These are phyloP conservation scores for Hoplostethus atlanticus DNA, from an alignment of 2,797 vertebrate genomes.

Conservation along the genomic window DNA sequence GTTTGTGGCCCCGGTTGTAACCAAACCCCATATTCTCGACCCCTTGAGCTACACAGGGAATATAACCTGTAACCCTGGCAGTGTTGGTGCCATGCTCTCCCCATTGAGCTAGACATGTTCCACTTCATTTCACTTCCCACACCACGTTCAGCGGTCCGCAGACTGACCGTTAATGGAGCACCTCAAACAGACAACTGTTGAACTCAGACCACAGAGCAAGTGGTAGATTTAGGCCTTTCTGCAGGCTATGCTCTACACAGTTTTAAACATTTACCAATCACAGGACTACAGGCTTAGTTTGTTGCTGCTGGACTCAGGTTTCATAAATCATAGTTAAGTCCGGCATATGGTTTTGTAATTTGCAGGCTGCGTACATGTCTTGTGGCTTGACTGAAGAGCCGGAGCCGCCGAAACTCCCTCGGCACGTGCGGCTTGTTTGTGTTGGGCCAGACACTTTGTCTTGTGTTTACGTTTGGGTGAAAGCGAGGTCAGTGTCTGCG, in stretches of 20 bases:
- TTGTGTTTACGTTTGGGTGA: slow-evolving; percentile 70
- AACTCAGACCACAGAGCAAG: neutral
- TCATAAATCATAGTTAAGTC: neutral
- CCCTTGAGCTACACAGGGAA: too few species aligned
- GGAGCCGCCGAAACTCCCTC: slow-evolving; percentile 30
- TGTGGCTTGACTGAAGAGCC: neutral
- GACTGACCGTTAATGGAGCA: neutral
- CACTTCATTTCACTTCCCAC: neutral
- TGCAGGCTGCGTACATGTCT: neutral
- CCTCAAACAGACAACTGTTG: slow-evolving; percentile 4
- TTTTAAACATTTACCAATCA: neutral
- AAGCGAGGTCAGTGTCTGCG: slow-evolving; percentile 67
- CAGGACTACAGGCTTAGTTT: neutral
- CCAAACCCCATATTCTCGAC: neutral
- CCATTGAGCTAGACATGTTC: neutral
- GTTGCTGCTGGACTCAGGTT: neutral
- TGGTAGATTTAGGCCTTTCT: neutral
- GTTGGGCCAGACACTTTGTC: slow-evolving; percentile 63
- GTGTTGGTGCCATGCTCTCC: too few species aligned
- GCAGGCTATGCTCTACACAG: fast-evolving
- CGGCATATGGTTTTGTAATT: slow-evolving; percentile 38
- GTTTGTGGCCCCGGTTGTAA: neutral
- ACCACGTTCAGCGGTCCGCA: slow-evolving; percentile 13
- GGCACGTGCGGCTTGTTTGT: slow-evolving; percentile 68
- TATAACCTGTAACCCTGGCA: too few species aligned